Evolutionary conservation across 2,888 invertebrate genomes (phyloP), one percentile per base, ranked within the genome.

Genomic region (Tanytarsus gracilentus): DNA sequence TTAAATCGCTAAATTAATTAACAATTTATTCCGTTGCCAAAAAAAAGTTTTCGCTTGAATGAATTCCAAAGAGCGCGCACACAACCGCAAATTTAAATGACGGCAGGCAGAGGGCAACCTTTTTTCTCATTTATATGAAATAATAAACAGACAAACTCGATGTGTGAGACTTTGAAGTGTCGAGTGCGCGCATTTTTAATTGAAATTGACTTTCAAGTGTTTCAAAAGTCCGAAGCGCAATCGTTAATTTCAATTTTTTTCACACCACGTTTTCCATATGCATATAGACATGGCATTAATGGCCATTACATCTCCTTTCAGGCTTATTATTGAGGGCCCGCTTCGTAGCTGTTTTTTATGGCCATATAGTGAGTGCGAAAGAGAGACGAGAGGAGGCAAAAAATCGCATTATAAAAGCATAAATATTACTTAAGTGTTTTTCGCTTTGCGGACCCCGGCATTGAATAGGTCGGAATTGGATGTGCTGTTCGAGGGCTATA

Each of bases 361-460:
- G 11, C 44, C 18, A 23, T 23, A 44, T 23, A n/a, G n/a, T n/a
- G n/a, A n/a, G n/a, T n/a, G n/a, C n/a, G n/a, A n/a, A n/a, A n/a
- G n/a, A n/a, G n/a, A n/a, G n/a, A n/a, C n/a, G n/a, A n/a, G n/a
- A n/a, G n/a, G n/a, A n/a, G n/a, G n/a, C n/a, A 44, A 44, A 39
- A 44, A 44, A 44, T 44, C 44, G 44, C 44, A 44, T 44, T 44
- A 44, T 44, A 44, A 44, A 44, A 44, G 44, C 44, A 44, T 44
- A 44, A 44, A 44, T 44, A 44, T 44, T 44, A 44, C 44, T 44
- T 44, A 44, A 44, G 44, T 44, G 44, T 44, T 8, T 44, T n/a
- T n/a, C n/a, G n/a, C n/a, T n/a, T n/a, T n/a, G n/a, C n/a, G n/a
- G n/a, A n/a, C n/a, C n/a, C n/a, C n/a, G n/a, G n/a, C n/a, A n/a